Base-by-base conservation (phyloP, 2,113 vertebrate genomes). In the Neolamprologus sp. region DNA sequence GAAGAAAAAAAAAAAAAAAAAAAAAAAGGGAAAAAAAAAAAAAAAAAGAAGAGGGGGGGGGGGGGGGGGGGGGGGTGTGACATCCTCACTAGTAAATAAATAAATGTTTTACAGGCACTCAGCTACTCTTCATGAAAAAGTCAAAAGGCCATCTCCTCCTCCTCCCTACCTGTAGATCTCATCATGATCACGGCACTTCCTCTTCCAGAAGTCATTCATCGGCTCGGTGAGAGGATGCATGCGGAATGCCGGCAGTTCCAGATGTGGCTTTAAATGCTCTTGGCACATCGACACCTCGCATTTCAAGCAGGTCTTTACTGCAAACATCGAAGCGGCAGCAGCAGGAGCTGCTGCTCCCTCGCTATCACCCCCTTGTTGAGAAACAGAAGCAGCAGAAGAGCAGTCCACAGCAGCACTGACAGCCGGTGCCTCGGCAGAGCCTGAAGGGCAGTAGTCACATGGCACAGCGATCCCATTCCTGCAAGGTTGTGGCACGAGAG, bases 261-360 rank as follows among this genome's bases (percentile, higher is more conserved):
- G 91, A 68, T 97, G 96, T 9, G 95, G 95, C 86, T 89, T 93
- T 1, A 96, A 80, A 16, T 97, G 97, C 81, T 95, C 92, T 75
- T 88, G 81, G 53, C 96, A 97, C 96, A 97, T 96, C 1, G 96
- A 97, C 84, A 97, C 96, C 91, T 97, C 96, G 2, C 97, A 97
- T 80, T 96, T 96, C 68, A 97, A 93, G 45, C 96, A 97, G 8
- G 95, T 96, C 88, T 95, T 97, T 8, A 97, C 92, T 0, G 96
- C 97, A 7, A 89, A 80, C 14, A 5, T 40, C 0, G 79, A 47
- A 1, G 57, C 28, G 0, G 68, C 21, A 4, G 63, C 13, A 5
- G 60, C n/a, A 4, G 49, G 49, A 7, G 37, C 65, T 0, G 65
- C 42, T 75, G 42, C 84, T 17, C 37, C 87, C 79, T 81, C 79